Evolutionary conservation across 2,797 vertebrate species (phyloP).

Genomic region (Picus viridis): DNA sequence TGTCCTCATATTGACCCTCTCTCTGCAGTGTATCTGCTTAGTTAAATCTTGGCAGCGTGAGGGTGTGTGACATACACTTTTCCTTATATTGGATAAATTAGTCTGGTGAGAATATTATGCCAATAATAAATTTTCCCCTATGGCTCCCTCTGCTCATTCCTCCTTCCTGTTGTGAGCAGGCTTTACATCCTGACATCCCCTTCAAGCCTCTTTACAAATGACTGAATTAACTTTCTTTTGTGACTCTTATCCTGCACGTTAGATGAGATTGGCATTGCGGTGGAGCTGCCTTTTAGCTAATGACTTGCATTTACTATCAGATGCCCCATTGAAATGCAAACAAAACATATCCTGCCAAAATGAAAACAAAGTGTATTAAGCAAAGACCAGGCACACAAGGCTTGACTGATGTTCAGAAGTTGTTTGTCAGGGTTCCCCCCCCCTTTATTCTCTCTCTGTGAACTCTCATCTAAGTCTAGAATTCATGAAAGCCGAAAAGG

Average conservation of each 20-base stretch:
- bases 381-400: constrained; percentile 50
- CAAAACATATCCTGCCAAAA: constrained; percentile 58
- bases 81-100: not conserved
- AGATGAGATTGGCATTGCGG: not conserved
- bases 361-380: constrained; percentile 55
- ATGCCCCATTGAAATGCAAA: constrained; percentile 65
- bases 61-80: not conserved
- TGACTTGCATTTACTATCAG: constrained; percentile 20
- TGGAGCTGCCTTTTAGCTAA: constrained; percentile 30
- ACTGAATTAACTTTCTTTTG: constrained; percentile 50
- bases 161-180: constrained; percentile 13
- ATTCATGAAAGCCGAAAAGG: constrained; percentile 68
- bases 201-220: not conserved
- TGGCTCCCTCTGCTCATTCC: not conserved
- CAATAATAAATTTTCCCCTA: not conserved
- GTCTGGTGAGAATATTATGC: not conserved
- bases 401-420: constrained; percentile 69
- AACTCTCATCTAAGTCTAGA: constrained; percentile 69
- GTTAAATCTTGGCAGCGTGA: constrained; percentile 21
- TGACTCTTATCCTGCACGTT: not conserved
- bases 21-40: constrained; percentile 17
- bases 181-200: constrained; percentile 20
- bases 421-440: not conserved
- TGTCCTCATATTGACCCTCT: constrained; percentile 45
- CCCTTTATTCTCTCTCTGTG: constrained; percentile 22